Base-by-base conservation (phyloP, 2,888 invertebrate genomes). In the Autographa gamma region DNA sequence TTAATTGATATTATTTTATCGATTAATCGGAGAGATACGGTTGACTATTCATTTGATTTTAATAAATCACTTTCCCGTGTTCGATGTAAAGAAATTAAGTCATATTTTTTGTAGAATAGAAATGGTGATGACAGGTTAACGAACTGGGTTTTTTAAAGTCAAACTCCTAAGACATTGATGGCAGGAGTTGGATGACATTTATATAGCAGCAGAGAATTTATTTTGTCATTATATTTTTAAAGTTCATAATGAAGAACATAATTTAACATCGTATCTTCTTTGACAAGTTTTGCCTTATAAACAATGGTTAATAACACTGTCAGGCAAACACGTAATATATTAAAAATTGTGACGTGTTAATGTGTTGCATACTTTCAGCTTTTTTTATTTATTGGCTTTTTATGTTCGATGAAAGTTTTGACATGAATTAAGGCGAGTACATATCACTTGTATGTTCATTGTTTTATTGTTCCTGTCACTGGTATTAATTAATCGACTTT, bases 391-490 rank as follows among this genome's bases (percentile, higher is more conserved):
- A 56, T 60, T 52, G 64, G 16, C 65, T 66, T 80, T n/a, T 80
- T 70, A 73, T 77, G 34, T 9, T 62, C 25, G 38, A 70, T 43
- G 81, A 79, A 79, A 79, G 69, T 66, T 56, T 65, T 62, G 13
- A 41, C 25, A n/a, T 60, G 38, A 59, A 9, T 34, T 6, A 18
- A 38, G 59, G 60, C 8, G 38, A 25, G 31, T 25, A 14, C 60
- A 59, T 14, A 3, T 34, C n/a, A 32, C 38, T 61, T n/a, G 63
- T n/a, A 5, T 31, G 60, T 58, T 5, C 61, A 58, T 16, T 52
- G 63, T 7, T 63, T 48, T 68, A 68, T 72, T 62, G 32, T 52
- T 31, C 25, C 52, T 32, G 65, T 73, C 25, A 60, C n/a, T 62
- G 54, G 60, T 34, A 70, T 63, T 59, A 34, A 59, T 77, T 68